phyloP scores from a whole-genome alignment of 2,888 invertebrate species.

The Oxycera nigricornis region DNA sequence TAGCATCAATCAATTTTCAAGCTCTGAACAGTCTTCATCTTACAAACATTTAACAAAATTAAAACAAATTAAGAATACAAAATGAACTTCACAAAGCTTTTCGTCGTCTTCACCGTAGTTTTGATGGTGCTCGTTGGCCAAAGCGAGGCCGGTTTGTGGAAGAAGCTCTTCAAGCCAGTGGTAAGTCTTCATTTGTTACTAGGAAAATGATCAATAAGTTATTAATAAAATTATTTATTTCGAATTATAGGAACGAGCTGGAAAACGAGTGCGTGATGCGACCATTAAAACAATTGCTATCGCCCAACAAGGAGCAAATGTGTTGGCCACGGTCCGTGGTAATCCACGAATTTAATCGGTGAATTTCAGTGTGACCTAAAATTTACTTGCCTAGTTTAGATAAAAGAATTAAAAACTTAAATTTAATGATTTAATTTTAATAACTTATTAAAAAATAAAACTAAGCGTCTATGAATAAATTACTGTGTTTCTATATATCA shows the following conservation, averaged over 20 bases:
- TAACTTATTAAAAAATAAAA: no score
- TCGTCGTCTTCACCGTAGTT: constrained; percentile 6
- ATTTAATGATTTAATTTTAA: no score
- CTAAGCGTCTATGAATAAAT: no score
- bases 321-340: constrained; percentile 10
- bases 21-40: no score
- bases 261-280: constrained; percentile 11
- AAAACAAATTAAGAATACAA: no score
- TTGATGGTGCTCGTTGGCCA: neutral
- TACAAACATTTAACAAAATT: no score
- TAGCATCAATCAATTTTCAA: no score
- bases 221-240: neutral
- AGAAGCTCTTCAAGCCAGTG: constrained; percentile 15
- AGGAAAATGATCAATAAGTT: neutral
- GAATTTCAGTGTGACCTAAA: no score
- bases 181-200: neutral
- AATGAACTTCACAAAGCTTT: constrained; percentile 29
- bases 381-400: no score
- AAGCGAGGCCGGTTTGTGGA: neutral
- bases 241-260: constrained; percentile 7
- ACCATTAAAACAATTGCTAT: constrained; percentile 7
- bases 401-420: no score
- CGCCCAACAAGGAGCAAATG: constrained; percentile 21
- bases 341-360: no score
- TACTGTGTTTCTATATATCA: no score